These are phyloP conservation scores for Parus major DNA, from an alignment of 2,113 vertebrate species.

Conservation along the genomic window DNA sequence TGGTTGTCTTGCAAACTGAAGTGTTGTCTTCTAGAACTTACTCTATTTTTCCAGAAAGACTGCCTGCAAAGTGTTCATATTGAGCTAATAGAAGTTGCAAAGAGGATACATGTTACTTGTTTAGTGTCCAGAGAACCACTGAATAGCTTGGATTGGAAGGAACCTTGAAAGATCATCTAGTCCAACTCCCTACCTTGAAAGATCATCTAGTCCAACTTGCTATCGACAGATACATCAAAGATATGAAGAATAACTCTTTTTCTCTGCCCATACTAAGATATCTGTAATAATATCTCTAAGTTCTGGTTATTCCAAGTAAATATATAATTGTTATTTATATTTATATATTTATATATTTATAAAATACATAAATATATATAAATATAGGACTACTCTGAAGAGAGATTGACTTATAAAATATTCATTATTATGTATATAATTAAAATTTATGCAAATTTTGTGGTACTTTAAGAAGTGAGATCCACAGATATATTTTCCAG, in stretches of 20 bases:
- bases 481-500: not conserved
- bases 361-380: not conserved
- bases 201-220: not conserved
- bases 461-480: not conserved
- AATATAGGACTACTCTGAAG: not conserved
- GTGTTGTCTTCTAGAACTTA: not conserved
- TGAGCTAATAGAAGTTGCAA: not conserved
- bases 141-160: not conserved
- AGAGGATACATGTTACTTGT: not conserved
- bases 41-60: not conserved
- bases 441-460: not conserved
- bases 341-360: too few relatives aligned
- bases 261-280: not conserved
- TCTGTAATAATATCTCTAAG: not conserved
- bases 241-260: not conserved
- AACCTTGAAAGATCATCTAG: not conserved
- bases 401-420: not conserved
- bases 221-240: not conserved
- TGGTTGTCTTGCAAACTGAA: not conserved
- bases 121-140: not conserved
- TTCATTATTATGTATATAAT: not conserved
- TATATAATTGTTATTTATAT: too few relatives aligned
- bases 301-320: not conserved
- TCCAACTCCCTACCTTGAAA: not conserved
- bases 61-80: not conserved